A percentile compares a stretch with the other conserved stretches of the same genome.
Conservation (phyloP, 2,888 invertebrate species). For the Exephanes ischioxanthus region DNA sequence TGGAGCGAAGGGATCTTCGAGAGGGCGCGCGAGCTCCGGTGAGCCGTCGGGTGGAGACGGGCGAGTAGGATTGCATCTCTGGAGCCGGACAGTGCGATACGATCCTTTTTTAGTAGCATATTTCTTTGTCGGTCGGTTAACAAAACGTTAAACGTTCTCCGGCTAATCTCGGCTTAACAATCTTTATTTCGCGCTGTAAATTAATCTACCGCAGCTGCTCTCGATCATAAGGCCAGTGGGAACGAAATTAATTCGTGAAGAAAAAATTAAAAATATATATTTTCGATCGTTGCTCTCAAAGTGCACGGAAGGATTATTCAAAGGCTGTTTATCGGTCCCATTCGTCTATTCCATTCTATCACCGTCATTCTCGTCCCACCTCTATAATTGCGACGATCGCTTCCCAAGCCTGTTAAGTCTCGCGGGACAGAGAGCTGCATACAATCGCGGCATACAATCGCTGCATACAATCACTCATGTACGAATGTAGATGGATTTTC, state of each 20-base stretch:
- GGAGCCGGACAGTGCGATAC: conserved; percentile 32
- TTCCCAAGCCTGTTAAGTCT: conserved; percentile 57
- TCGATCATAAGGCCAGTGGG: neutral
- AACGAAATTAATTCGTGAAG: neutral
- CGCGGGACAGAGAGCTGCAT: neutral
- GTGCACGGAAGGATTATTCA: conserved; percentile 20
- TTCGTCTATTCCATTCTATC: conserved; percentile 24
- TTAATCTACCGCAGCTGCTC: conserved; percentile 39
- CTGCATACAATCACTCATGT: conserved; percentile 3
- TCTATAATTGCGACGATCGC: conserved; percentile 45
- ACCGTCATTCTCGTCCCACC: conserved; percentile 44
- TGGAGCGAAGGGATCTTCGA: conserved; percentile 21
- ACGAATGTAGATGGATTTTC: conserved; percentile 14
- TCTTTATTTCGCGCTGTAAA: conserved; percentile 54
- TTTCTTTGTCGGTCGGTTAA: conserved; percentile 56
- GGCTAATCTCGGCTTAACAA: conserved; percentile 26
- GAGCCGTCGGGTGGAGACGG: conserved; percentile 44
- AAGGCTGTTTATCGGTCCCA: conserved; percentile 38
- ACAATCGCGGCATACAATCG: neutral
- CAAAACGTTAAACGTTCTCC: conserved; percentile 13
- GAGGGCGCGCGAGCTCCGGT: neutral
- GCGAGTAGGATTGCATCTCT: conserved; percentile 14
- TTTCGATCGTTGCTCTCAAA: neutral
- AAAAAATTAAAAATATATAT: neutral
- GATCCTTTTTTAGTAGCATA: conserved; percentile 20